phyloP scores from a whole-genome alignment of 2,113 vertebrate species.

The Ancistrus triradiatus region DNA sequence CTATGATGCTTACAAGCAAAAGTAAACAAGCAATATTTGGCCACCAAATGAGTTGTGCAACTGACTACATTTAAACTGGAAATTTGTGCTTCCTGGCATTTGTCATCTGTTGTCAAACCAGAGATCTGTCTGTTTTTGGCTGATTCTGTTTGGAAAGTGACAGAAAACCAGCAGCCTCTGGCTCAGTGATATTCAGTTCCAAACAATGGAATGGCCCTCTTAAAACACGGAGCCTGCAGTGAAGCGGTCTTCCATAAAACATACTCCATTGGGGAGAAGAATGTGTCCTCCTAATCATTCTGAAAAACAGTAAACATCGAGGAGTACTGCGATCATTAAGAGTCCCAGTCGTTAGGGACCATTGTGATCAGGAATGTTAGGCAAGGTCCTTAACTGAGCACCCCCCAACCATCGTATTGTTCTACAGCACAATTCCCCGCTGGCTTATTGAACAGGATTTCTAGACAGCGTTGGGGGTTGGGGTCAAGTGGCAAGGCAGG shows the following conservation, averaged over 20 bases:
- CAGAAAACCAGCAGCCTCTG: not conserved
- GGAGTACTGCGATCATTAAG: slow-evolving; percentile 60
- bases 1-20: too few relatives aligned
- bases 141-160: not conserved
- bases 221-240: slow-evolving; percentile 40
- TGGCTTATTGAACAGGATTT: slow-evolving; percentile 52
- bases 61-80: too few relatives aligned
- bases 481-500: slow-evolving; percentile 57
- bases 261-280: slow-evolving; percentile 41
- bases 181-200: slow-evolving; percentile 29
- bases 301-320: slow-evolving; percentile 38
- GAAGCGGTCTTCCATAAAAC: slow-evolving; percentile 25
- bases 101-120: too few relatives aligned
- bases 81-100: too few relatives aligned
- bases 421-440: slow-evolving; percentile 59
- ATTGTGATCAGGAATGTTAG: slow-evolving; percentile 69
- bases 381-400: slow-evolving; percentile 49
- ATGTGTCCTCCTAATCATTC: slow-evolving; percentile 16
- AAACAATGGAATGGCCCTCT: slow-evolving; percentile 50
- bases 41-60: too few relatives aligned
- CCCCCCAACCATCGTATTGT: slow-evolving; percentile 56
- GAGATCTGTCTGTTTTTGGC: not conserved
- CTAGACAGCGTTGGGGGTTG: slow-evolving; percentile 47
- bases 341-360: slow-evolving; percentile 47
- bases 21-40: too few relatives aligned